Evolutionary conservation across 2,888 invertebrate genomes (phyloP), one percentile per base, ranked within the genome.

Genomic region (Trichacis sp.): DNA sequence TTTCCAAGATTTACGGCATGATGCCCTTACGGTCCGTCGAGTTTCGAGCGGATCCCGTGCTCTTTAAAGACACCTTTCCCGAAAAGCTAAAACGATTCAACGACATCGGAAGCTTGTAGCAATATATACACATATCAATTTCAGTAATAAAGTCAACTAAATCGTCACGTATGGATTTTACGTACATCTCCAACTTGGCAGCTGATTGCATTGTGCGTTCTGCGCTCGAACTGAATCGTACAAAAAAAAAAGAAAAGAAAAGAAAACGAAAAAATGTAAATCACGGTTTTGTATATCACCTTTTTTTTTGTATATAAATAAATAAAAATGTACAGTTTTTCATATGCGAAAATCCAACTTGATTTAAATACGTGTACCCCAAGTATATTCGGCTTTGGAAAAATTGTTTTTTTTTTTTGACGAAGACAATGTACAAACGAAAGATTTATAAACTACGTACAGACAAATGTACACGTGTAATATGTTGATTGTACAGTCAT

Each of bases 1-100:
- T 88, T 69, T 88, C 93, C 0, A 86, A 89, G 50, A 89, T 92
- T 15, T 97, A 95, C 84, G 94, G 95, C 0, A 88, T 89, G 38
- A 95, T 97, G 94, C 95, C 97, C 0, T 85, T 98, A 8, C 89
- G 90, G 73, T 89, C 93, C 0, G 93, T 97, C 0, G 97, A 98
- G 85, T 98, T 96, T 85, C 87, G 98, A 45, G 97, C 96, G 0
- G 98, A 98, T 86, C 97, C 98, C 0, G 93, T 98, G 1, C 89
- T 98, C 51, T 98, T 94, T 83, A 91, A 92, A 78, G 96, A 96
- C 80, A 88, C 90, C 61, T 92, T 93, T 79, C 92, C 96, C 0
- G 93, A 93, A 58, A 92, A 94, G 77, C 88, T 97, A 12, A 96
- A 95, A 78, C 87, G 92, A 52, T 97, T 95, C 80, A 95, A 94